Evolutionary conservation across 2,797 vertebrate species (phyloP), one percentile per base, ranked within the genome.

Genomic region (Momotus momota): DNA sequence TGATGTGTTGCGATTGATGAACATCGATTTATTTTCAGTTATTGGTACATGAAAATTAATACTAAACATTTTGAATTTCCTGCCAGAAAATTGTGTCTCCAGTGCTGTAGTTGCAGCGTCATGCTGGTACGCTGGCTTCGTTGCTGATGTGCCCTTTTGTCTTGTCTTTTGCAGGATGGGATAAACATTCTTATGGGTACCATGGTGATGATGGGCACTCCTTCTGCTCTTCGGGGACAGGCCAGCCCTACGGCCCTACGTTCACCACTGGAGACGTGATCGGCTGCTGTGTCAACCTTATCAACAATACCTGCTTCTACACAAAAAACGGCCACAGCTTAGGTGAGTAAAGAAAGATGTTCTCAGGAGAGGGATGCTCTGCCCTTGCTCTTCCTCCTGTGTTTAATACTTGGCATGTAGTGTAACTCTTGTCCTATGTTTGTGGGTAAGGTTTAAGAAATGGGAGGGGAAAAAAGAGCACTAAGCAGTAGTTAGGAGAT

Each of bases 251-350:
- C 1, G 98, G 98, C 73, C 98, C 98, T 43, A 98, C 98, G 0
- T 98, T 98, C 97, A 98, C 98, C 89, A 98, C 98, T 12, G 98
- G 98, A 61, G 98, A 98, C 10, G 98, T 98, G 41, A 98, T 98
- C 2, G 98, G 98, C 96, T 98, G 98, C 96, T 98, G 98, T 9
- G 97, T 98, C 87, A 99, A 99, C 97, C 98, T 99, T 20, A 99
- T 99, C 97, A 99, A 99, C 83, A 98, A 98, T 41, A 99, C 98
- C 84, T 99, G 98, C 97, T 99, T 99, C 97, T 98, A 98, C 98
- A 99, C 99, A 19, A 99, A 99, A 97, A 99, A 99, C 14, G 99
- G 99, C 85, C 99, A 99, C 98, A 99, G 99, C 96, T 98, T 99
- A 97, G 99, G 99, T 99, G 92, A 90, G 97, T 91, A 67, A 45